These are phyloP conservation scores for Octopus sinensis DNA, from an alignment of 1,140 invertebrate species.

Conservation along the genomic window DNA sequence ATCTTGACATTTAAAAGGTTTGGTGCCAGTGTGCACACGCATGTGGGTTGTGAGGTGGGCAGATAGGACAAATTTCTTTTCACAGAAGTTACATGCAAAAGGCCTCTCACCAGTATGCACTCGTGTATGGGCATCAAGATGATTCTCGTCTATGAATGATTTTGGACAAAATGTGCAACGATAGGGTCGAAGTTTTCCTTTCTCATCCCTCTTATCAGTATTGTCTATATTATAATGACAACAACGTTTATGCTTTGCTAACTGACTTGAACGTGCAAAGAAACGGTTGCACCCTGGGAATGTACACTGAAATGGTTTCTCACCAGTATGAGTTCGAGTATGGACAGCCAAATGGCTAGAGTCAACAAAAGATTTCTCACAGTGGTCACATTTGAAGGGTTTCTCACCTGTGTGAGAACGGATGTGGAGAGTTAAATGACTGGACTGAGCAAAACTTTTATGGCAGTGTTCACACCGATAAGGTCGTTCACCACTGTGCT, in stretches of 20 bases:
- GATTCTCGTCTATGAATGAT: neutral
- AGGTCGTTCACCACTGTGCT: neutral
- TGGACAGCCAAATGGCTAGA: slow-evolving; percentile 25
- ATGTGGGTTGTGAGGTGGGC: slow-evolving; percentile 20
- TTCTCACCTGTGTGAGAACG: slow-evolving; percentile 34
- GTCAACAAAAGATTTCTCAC: slow-evolving; percentile 24
- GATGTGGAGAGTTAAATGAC: slow-evolving; percentile 52
- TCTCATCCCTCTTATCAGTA: neutral
- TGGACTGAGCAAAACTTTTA: slow-evolving; percentile 39
- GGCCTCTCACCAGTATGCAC: neutral
- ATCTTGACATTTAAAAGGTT: slow-evolving; percentile 23
- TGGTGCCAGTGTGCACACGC: slow-evolving; percentile 19
- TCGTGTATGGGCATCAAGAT: neutral
- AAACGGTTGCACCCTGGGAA: neutral
- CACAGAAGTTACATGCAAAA: neutral
- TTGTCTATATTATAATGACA: neutral
- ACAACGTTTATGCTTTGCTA: neutral
- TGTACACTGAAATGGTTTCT: slow-evolving; percentile 11
- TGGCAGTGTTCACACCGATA: slow-evolving; percentile 44
- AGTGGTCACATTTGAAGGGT: slow-evolving; percentile 24
- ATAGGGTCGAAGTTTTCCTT: neutral
- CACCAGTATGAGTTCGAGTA: slow-evolving; percentile 23
- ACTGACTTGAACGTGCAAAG: neutral
- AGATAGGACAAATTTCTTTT: neutral
- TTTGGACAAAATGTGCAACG: neutral